A percentile compares a stretch with the other conserved stretches of the same genome.
phyloP scores from a whole-genome alignment of 2,888 invertebrate genomes.

The Aporophyla nigra region DNA sequence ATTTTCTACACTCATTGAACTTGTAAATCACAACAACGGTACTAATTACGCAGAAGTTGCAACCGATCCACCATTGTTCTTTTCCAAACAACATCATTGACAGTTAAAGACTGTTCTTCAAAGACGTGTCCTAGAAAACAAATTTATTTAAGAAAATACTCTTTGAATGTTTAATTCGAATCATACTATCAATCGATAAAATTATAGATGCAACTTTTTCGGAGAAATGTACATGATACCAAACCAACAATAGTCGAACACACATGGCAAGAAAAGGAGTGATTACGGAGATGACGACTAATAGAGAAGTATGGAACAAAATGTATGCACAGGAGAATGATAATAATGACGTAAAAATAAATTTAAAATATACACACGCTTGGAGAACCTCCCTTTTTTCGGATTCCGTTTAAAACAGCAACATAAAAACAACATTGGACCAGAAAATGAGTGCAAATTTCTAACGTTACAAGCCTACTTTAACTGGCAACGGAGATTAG shows the following conservation, averaged over 20 bases:
- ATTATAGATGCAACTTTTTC: neutral
- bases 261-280: neutral
- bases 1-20: conserved; percentile 16
- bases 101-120: neutral
- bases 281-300: neutral
- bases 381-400: conserved; percentile 25
- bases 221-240: neutral
- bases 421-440: conserved; percentile 18
- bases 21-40: neutral
- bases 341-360: neutral
- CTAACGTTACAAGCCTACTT: conserved; percentile 18
- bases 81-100: neutral
- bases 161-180: too few species aligned
- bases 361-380: conserved; percentile 28
- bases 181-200: neutral
- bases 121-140: neutral
- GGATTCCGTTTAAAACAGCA: conserved; percentile 20
- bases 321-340: neutral
- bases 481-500: conserved; percentile 66
- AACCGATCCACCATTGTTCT: conserved; percentile 5
- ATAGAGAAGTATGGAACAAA: neutral
- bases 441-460: conserved; percentile 22
- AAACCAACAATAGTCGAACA: neutral
- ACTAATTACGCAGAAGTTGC: conserved; percentile 2
- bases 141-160: neutral